A percentile compares a stretch with the other conserved stretches of the same genome.
Conservation (phyloP, 2,797 vertebrate genomes). For the Atherinosoma microstoma region DNA sequence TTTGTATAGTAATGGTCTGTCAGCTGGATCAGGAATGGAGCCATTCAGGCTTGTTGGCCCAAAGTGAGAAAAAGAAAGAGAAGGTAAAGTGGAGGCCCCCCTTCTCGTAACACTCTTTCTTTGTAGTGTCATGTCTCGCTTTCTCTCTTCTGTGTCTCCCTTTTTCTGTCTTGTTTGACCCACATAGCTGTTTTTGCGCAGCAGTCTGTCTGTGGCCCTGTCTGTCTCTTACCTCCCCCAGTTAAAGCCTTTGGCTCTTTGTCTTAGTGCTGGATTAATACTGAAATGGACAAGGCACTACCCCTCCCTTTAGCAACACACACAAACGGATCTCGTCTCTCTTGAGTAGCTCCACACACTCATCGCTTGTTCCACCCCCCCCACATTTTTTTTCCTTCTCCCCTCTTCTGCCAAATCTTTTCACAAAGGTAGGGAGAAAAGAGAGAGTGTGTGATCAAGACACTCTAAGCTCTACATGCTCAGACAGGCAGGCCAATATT, state of each 20-base stretch:
- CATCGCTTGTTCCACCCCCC: constrained; percentile 39
- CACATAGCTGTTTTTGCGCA: constrained; percentile 74
- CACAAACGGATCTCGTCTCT: constrained; percentile 45
- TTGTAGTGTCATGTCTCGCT: constrained; percentile 59
- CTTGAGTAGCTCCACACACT: constrained; percentile 56
- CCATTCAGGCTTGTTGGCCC: constrained; percentile 49
- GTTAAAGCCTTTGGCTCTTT: constrained; percentile 78
- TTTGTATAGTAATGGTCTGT: constrained; percentile 45
- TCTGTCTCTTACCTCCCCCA: constrained; percentile 67
- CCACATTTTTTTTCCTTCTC: constrained; percentile 36
- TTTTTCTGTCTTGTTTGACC: constrained; percentile 76
- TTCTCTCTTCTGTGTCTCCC: constrained; percentile 35
- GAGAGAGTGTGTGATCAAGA: constrained; percentile 62
- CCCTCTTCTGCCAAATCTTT: constrained; percentile 49
- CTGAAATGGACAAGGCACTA: constrained; percentile 69
- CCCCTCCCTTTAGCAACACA: constrained; percentile 57
- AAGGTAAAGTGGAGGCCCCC: constrained; percentile 43
- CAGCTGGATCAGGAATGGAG: constrained; percentile 48
- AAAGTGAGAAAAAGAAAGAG: constrained; percentile 45
- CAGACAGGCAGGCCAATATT: constrained; percentile 82
- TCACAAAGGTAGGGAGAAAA: constrained; percentile 43
- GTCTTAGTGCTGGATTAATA: constrained; percentile 76
- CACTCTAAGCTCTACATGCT: constrained; percentile 73
- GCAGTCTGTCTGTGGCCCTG: constrained; percentile 62
- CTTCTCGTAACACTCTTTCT: constrained; percentile 34